Percentiles rank a stretch among this genome's conserved stretches.
These are phyloP conservation scores for Cyprinodon diabolis DNA, from an alignment of 2,797 vertebrate species.

Conservation along the genomic window DNA sequence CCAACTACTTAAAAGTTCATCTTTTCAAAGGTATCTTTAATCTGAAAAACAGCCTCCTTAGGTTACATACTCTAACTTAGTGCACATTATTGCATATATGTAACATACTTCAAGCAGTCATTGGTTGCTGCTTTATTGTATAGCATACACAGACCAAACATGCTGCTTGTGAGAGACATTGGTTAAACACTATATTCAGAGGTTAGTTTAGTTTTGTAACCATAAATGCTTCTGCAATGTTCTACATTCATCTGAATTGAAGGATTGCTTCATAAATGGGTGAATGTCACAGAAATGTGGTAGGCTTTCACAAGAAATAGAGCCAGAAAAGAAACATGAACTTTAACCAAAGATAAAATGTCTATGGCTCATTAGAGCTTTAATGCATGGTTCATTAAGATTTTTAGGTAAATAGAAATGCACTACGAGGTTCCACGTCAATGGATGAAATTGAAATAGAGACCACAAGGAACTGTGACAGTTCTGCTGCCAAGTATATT, in stretches of 20 bases:
- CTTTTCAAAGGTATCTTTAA: too few relatives aligned
- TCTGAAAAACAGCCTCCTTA: too few relatives aligned
- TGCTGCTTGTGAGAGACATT: neutral
- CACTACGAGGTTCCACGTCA: neutral
- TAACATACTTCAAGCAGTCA: too few relatives aligned
- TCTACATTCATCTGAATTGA: constrained; percentile 4
- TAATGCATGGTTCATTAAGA: neutral
- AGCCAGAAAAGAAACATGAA: constrained; percentile 7
- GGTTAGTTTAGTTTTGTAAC: constrained; percentile 11
- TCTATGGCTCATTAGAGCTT: constrained; percentile 6
- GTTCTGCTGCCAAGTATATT: constrained; percentile 7
- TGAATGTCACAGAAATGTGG: constrained; percentile 5
- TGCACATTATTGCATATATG: too few relatives aligned
- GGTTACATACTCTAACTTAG: too few relatives aligned
- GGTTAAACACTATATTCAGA: neutral
- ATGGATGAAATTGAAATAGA: neutral
- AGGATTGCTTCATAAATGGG: constrained; percentile 9
- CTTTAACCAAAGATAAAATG: neutral
- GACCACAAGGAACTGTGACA: neutral
- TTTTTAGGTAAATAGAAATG: constrained; percentile 8
- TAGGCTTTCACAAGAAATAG: neutral
- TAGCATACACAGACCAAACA: neutral
- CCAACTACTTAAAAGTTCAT: too few relatives aligned
- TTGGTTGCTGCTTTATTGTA: too few relatives aligned
- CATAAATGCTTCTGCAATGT: constrained; percentile 10